phyloP scores from a whole-genome alignment of 1,140 invertebrate genomes.

The Zophobas morio region DNA sequence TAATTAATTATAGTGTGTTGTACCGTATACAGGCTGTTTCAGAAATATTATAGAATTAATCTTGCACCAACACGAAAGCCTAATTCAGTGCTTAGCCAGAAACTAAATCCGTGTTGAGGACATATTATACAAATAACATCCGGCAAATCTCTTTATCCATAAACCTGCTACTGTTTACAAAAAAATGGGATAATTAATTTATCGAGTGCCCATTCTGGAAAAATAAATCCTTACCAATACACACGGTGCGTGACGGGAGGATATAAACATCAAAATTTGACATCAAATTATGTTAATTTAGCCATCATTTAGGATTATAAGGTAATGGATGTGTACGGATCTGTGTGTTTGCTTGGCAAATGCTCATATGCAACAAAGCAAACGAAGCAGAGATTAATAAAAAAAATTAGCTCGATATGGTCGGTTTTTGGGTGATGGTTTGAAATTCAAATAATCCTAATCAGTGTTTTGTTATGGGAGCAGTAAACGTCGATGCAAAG shows the following conservation, averaged over 20 bases:
- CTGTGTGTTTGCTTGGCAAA: not conserved
- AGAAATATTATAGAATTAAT: too few relatives aligned
- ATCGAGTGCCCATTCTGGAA: not conserved
- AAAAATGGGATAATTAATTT: not conserved
- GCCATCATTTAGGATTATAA: slow-evolving; percentile 9
- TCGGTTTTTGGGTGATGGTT: not conserved
- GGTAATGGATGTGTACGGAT: not conserved
- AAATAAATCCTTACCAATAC: slow-evolving; percentile 15
- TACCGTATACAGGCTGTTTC: too few relatives aligned
- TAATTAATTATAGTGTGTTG: too few relatives aligned
- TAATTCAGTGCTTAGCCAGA: too few relatives aligned
- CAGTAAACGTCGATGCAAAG: slow-evolving; percentile 11
- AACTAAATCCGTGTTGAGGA: too few relatives aligned
- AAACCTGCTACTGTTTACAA: slow-evolving; percentile 24
- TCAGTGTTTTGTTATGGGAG: slow-evolving; percentile 22
- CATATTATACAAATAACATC: not conserved
- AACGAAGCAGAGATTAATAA: not conserved
- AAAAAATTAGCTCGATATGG: not conserved
- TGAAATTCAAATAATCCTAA: slow-evolving; percentile 28
- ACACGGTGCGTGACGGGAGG: not conserved
- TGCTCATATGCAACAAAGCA: not conserved
- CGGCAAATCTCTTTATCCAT: not conserved
- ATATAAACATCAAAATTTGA: slow-evolving; percentile 31
- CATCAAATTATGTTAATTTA: slow-evolving; percentile 27
- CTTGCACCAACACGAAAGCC: too few relatives aligned